Evolutionary conservation across 2,888 invertebrate genomes (phyloP), one percentile per base, ranked within the genome.

Genomic region (Elaeidobius kamerunicus): DNA sequence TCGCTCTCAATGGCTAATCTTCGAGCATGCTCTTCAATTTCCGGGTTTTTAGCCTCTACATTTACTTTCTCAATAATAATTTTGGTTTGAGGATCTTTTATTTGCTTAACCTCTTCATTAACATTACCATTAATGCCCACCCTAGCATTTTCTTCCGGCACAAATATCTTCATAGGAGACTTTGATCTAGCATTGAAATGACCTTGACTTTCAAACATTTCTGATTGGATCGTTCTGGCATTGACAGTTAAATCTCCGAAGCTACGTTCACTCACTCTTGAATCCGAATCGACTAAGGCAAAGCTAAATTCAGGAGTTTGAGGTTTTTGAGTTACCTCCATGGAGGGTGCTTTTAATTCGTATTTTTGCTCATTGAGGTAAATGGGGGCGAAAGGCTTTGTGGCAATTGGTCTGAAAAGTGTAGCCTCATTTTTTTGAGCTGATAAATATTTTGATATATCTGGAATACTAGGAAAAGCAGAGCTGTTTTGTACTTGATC

Each of bases 161-260:
- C 65, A 52, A 63, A 72, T 23, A 71, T 63, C 1, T 65, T 59
- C 53, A 63, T 65, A 2, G 71, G 71, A 0, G 72, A 70, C 49
- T 60, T 64, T 0, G 69, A 64, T 43, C 69, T 64, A 1, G 72
- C 72, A 52, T 69, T 69, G 52, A 69, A 73, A 57, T 73, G 73
- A 1, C 73, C 73, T 52, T 71, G 67, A 50, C 71, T 70, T 61
- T 71, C 71, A 52, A 73, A 73, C 4, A 70, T 63, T 61, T 71
- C 69, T 1, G 70, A 69, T 56, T 71, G 71, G 6, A 73, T 39
- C 1, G 66, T 67, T 23, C 67, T 60, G 11, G 67, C 32, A 17
- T 64, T 57, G 3, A 63, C 41, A 1, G 63, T 60, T 3, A 61
- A 32, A 11, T 58, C 55, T 1, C 60, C 57, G 51, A 65, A 68